Base-by-base conservation (phyloP, 2,888 invertebrate genomes). In the Schizaphis graminum region DNA sequence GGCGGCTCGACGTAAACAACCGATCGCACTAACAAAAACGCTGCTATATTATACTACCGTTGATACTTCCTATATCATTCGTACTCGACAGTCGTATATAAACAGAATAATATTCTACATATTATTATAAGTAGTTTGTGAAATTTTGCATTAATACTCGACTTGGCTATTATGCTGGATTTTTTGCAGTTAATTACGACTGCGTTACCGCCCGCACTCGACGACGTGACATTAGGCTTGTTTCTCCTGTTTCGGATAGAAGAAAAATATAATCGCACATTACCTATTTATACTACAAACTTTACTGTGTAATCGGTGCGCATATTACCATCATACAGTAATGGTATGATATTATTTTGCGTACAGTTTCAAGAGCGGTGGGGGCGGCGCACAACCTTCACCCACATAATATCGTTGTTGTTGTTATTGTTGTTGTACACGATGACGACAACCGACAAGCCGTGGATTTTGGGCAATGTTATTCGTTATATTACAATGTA, bases 1-100 rank as follows among this genome's bases (percentile, higher is more conserved):
- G 44, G 91, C 87, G 21, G 26, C 92, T 87, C 35, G 87, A 67
- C 41, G 92, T 87, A 87, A 67, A 92, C 77, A 91, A 91, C 90
- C 35, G 28, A 44, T 26, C n/a, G 8, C 13, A 41, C 56, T 16
- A 24, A 28, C 84, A 47, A 8, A 28, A 26, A 44, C 56, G 44
- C 56, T 49, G 35, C 61, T 90, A 26, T 26, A 41, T 53, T 24
- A 8, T 26, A 41, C 77, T 24, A 21, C 53, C 16, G 67, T 16
- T 47, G 91, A 21, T 21, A 21, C 77, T 77, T 35, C 35, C 67
- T 67, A 67, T 35, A 77, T 77, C 35, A 77, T 77, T 77, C 35
- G 26, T 35, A 77, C 77, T 35, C 85, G 44, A n/a, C 13, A 47
- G 21, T 11, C 26, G 57, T 77, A 16, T 13, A 28, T 44, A 44